Evolutionary conservation across 2,888 invertebrate species (phyloP).

Genomic region (Helleia helle): DNA sequence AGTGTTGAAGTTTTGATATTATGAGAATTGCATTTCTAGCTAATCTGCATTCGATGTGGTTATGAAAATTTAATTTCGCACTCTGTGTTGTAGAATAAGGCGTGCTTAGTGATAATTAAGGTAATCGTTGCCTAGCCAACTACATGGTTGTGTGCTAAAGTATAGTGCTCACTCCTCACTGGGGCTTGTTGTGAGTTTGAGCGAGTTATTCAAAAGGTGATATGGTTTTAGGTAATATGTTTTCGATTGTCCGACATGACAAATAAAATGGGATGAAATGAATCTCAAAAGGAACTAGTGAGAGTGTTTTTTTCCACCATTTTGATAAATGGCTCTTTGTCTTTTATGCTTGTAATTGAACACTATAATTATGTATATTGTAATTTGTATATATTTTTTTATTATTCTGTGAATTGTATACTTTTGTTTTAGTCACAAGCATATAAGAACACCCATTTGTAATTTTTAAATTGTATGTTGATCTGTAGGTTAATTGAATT

Average conservation of each 20-base stretch:
- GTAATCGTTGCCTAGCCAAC: constrained; percentile 43
- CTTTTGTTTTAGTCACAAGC: constrained; percentile 24
- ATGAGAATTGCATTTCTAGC: constrained; percentile 28
- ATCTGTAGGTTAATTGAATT: constrained; percentile 14
- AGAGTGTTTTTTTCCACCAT: constrained; percentile 13
- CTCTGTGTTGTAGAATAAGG: constrained; percentile 40
- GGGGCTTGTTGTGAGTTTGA: constrained; percentile 4
- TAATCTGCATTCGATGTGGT: constrained; percentile 28
- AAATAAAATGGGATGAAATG: constrained; percentile 23
- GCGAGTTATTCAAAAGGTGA: constrained; percentile 9
- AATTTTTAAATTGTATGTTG: constrained; percentile 11
- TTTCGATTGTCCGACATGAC: constrained; percentile 22
- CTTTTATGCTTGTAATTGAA: constrained; percentile 16
- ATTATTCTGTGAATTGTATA: constrained; percentile 19
- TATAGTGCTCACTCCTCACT: constrained; percentile 24
- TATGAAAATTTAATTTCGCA: constrained; percentile 24
- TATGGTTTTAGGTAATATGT: constrained; percentile 15
- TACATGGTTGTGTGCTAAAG: constrained; percentile 62
- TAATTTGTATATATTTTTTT: constrained; percentile 18
- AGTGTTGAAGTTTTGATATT: constrained; percentile 29
- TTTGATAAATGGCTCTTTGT: background rate
- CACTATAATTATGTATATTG: constrained; percentile 9
- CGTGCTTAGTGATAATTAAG: constrained; percentile 46
- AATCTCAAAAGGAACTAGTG: constrained; percentile 29
- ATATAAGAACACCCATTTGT: constrained; percentile 16